phyloP scores from a whole-genome alignment of 1,140 invertebrate genomes.

The Cataglyphis hispanica region DNA sequence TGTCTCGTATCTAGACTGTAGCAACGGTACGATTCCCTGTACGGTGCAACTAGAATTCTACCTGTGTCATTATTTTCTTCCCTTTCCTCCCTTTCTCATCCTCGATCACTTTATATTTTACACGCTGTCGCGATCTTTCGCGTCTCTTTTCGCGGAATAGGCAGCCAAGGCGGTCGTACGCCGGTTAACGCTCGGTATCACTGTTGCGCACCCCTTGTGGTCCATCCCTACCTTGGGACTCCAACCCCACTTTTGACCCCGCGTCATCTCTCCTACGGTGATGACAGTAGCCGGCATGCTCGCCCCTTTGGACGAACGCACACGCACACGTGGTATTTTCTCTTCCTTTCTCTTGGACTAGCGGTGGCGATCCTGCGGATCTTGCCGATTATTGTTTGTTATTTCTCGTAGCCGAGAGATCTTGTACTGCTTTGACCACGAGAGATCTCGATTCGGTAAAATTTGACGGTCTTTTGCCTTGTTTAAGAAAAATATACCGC shows the following conservation, averaged over 20 bases:
- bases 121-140: conserved; percentile 41
- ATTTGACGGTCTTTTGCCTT: conserved; percentile 25
- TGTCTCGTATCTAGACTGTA: neutral
- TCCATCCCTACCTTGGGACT: conserved; percentile 46
- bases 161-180: conserved; percentile 9
- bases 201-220: conserved; percentile 46
- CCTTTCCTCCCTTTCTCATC: neutral
- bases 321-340: conserved; percentile 49
- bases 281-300: conserved; percentile 18
- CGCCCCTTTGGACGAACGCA: conserved; percentile 18
- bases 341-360: neutral
- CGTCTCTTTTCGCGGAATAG: conserved; percentile 32
- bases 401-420: conserved; percentile 48
- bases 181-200: conserved; percentile 49
- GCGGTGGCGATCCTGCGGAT: conserved; percentile 34
- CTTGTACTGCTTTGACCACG: conserved; percentile 51
- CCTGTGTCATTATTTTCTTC: neutral
- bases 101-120: neutral
- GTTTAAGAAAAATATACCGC: neutral
- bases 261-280: conserved; percentile 62
- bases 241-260: conserved; percentile 43
- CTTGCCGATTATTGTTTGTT: conserved; percentile 71
- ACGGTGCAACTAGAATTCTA: neutral
- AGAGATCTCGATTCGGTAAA: conserved; percentile 34
- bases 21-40: neutral